These are phyloP conservation scores for Astropecten irregularis DNA, from an alignment of 53 echinoderm and acorn worm species.

Conservation along the genomic window DNA sequence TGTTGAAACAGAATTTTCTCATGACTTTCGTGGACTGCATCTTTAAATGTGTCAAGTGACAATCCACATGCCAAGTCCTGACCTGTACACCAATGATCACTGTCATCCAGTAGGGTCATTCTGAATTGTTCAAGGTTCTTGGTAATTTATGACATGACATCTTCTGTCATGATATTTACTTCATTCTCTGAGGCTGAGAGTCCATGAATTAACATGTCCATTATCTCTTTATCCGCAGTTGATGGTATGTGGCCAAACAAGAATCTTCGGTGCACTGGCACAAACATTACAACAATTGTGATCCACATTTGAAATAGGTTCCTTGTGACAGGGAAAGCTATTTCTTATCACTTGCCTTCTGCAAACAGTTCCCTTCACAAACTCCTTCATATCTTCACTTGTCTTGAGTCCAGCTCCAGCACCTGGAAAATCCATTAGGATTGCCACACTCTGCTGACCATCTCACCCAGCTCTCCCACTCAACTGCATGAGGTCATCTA, in stretches of 20 bases:
- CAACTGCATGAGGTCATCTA: slow-evolving; percentile 54
- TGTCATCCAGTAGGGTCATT: not conserved
- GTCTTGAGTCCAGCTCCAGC: not conserved
- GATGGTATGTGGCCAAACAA: not conserved
- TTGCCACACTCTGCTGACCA: slow-evolving; percentile 16
- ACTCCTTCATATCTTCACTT: not conserved
- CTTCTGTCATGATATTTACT: not conserved
- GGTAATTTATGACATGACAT: not conserved
- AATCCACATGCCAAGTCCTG: slow-evolving; percentile 13
- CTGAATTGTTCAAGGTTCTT: not conserved
- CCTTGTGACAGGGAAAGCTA: not conserved
- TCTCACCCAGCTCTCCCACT: slow-evolving; percentile 43
- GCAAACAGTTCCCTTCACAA: not conserved
- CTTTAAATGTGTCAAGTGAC: not conserved
- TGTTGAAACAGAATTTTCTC: not conserved
- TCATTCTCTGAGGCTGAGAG: not conserved
- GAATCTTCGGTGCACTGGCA: slow-evolving; percentile 1
- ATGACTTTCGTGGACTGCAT: not conserved
- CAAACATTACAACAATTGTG: slow-evolving; percentile 26
- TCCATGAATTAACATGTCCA: not conserved
- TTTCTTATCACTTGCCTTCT: slow-evolving; percentile 2
- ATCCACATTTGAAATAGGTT: not conserved
- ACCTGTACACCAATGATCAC: slow-evolving; percentile 15
- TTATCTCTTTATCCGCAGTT: not conserved
- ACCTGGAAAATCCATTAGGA: slow-evolving; percentile 19